These are phyloP conservation scores for Nasonovia ribisnigri DNA, from an alignment of 2,888 invertebrate genomes.

Conservation along the genomic window DNA sequence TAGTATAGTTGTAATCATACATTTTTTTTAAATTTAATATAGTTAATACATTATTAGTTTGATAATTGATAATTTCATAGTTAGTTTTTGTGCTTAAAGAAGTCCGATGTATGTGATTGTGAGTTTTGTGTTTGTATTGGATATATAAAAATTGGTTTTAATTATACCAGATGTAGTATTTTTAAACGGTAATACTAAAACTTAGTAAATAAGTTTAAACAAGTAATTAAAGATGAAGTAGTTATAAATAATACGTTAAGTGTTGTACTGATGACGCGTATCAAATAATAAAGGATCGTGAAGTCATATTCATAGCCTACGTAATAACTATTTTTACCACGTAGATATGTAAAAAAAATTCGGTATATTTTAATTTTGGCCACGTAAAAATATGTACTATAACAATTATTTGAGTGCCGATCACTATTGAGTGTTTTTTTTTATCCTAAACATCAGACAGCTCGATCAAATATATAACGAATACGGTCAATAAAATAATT, in stretches of 20 bases:
- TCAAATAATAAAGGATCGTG: not conserved
- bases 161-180: not conserved
- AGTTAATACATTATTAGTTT: not conserved
- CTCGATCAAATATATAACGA: not conserved
- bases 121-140: not conserved
- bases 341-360: not conserved
- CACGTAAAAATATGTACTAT: not conserved
- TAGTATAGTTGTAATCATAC: not conserved
- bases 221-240: not conserved
- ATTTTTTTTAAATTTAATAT: not conserved
- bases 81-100: constrained; percentile 14
- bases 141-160: not conserved
- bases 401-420: not conserved
- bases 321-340: not conserved
- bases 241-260: not conserved
- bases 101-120: not conserved
- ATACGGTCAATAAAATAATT: not conserved
- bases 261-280: too few species aligned
- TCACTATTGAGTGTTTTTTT: not conserved
- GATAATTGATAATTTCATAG: not conserved
- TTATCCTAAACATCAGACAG: not conserved
- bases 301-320: not conserved
- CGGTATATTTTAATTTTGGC: not conserved
- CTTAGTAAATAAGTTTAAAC: not conserved
- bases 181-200: not conserved